Conservation (phyloP, 2,888 invertebrate species). For the Cryptocephalus primarius region DNA sequence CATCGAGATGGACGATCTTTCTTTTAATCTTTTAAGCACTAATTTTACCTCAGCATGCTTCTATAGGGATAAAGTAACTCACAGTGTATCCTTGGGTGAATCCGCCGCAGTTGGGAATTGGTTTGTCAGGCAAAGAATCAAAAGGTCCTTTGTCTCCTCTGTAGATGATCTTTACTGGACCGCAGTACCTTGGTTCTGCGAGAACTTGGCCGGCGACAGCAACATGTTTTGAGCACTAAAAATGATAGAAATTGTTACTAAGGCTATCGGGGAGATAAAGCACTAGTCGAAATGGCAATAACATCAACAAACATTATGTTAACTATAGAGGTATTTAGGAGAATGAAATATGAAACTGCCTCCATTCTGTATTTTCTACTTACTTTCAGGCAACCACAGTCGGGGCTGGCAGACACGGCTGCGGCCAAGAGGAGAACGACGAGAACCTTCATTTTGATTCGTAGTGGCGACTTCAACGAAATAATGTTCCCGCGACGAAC, state of each 20-base stretch:
- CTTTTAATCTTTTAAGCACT: too few species aligned
- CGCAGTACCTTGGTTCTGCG: conserved; percentile 19
- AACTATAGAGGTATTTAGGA: too few species aligned
- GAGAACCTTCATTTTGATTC: conserved; percentile 11
- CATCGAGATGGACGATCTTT: too few species aligned
- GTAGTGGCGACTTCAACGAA: not conserved
- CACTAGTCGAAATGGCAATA: too few species aligned
- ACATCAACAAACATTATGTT: too few species aligned
- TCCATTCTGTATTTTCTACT: conserved; percentile 14
- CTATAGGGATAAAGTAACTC: too few species aligned
- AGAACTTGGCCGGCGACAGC: conserved; percentile 16
- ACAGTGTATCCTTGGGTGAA: too few species aligned
- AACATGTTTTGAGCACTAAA: conserved; percentile 31
- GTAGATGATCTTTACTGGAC: conserved; percentile 26
- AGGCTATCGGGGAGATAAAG: too few species aligned
- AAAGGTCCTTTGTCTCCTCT: conserved; percentile 18
- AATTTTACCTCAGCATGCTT: too few species aligned
- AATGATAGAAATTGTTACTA: conserved; percentile 1
- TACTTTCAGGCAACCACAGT: conserved; percentile 33
- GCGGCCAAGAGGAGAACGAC: conserved; percentile 10
- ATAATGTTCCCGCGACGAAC: not conserved
- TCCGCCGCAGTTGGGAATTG: too few species aligned
- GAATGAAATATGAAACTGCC: too few species aligned
- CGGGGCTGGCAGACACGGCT: conserved; percentile 16
- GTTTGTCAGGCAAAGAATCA: too few species aligned